Evolutionary conservation across 1,140 invertebrate genomes (phyloP).

Genomic region (Saxidomus purpurata): DNA sequence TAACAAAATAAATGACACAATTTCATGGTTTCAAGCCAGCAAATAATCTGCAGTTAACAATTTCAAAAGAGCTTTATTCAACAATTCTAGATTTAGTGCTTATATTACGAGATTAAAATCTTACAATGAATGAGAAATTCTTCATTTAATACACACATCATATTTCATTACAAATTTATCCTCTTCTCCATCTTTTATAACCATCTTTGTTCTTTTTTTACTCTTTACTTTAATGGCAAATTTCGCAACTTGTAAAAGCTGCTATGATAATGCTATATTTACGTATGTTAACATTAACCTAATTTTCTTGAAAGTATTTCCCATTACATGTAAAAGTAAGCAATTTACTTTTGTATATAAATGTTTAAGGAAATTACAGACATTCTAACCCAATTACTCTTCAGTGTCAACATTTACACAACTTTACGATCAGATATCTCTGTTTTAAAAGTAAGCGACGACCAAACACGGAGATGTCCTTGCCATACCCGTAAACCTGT

Average conservation of each 20-base stretch:
- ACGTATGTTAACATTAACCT: too few relatives aligned
- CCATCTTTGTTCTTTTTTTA: background rate
- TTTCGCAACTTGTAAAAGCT: too few relatives aligned
- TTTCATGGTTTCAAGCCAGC: background rate
- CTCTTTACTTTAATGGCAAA: background rate
- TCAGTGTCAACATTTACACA: constrained; percentile 28
- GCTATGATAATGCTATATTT: too few relatives aligned
- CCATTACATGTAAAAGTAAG: background rate
- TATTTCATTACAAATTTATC: too few relatives aligned
- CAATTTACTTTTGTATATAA: background rate
- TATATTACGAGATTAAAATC: background rate
- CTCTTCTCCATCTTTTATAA: too few relatives aligned
- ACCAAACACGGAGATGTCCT: background rate
- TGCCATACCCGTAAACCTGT: background rate
- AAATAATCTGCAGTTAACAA: background rate
- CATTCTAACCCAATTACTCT: constrained; percentile 21
- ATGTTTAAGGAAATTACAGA: constrained; percentile 3
- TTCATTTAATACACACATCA: background rate
- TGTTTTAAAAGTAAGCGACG: background rate
- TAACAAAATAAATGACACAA: background rate
- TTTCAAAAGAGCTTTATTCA: background rate
- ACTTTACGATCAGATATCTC: background rate
- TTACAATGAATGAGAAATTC: background rate
- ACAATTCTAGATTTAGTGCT: background rate
- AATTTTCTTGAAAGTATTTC: background rate